A percentile compares a stretch with the other conserved stretches of the same genome.
Conservation (phyloP, 2,797 vertebrate genomes). For the Falco novaeseelandiae region DNA sequence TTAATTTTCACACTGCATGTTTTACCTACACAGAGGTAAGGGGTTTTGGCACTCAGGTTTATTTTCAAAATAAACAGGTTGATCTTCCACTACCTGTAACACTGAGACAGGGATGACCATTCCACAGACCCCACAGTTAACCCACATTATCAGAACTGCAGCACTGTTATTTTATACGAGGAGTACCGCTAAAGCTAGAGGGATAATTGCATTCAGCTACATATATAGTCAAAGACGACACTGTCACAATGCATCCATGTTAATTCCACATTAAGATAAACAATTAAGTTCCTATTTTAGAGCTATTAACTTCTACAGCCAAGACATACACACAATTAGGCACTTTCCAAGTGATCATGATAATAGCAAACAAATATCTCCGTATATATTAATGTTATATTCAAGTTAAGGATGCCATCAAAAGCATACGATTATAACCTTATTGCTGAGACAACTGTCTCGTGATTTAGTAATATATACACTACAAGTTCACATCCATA, state of each 20-base stretch:
- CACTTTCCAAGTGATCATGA: neutral
- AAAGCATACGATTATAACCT: neutral
- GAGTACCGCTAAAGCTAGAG: neutral
- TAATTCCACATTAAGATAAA: neutral
- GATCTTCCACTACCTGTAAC: neutral
- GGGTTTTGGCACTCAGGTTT: neutral
- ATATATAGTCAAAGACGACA: neutral
- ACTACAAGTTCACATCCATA: neutral
- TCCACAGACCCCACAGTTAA: neutral
- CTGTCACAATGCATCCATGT: neutral
- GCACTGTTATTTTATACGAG: neutral
- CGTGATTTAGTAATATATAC: neutral
- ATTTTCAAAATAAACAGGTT: neutral
- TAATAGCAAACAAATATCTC: neutral
- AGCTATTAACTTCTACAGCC: neutral
- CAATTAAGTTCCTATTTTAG: neutral
- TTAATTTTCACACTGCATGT: neutral
- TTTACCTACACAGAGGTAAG: neutral
- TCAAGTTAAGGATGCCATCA: neutral
- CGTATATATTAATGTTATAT: neutral
- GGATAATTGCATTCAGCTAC: neutral
- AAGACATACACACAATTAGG: neutral
- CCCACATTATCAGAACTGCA: neutral
- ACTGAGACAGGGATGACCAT: neutral
- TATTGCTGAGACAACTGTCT: neutral